These are phyloP conservation scores for Volucella zonaria DNA, from an alignment of 2,888 invertebrate species.

Conservation along the genomic window DNA sequence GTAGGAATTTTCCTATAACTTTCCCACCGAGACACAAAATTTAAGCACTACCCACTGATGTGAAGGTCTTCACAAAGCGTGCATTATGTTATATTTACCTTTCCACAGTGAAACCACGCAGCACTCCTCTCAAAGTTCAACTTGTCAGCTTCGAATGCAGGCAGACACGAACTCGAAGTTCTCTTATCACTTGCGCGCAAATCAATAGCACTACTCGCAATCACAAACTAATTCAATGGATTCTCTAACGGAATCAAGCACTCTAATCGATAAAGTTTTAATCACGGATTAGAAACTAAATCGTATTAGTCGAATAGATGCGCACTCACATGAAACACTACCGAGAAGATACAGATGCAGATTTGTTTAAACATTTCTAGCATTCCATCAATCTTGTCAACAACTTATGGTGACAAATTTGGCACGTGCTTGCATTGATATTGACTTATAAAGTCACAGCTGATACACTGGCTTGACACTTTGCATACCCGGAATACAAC, in stretches of 20 bases:
- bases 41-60: neutral
- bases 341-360: no score
- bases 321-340: no score
- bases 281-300: no score
- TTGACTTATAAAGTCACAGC: neutral
- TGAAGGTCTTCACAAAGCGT: neutral
- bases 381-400: no score
- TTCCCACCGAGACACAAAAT: neutral
- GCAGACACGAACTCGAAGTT: neutral
- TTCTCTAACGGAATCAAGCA: neutral
- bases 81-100: neutral
- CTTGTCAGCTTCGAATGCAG: neutral
- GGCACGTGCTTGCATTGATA: neutral
- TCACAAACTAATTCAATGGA: neutral
- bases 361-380: no score
- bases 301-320: no score
- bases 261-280: no score
- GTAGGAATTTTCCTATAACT: constrained; percentile 14
- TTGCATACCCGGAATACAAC: neutral
- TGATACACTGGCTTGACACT: neutral
- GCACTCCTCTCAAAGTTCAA: constrained; percentile 1
- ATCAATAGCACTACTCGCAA: neutral
- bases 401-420: no score
- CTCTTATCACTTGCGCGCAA: constrained; percentile 7
- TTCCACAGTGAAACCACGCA: neutral